Evolutionary conservation across 2,888 invertebrate species (phyloP), one percentile per base, ranked within the genome.

Genomic region (Micoletzkya japonica): DNA sequence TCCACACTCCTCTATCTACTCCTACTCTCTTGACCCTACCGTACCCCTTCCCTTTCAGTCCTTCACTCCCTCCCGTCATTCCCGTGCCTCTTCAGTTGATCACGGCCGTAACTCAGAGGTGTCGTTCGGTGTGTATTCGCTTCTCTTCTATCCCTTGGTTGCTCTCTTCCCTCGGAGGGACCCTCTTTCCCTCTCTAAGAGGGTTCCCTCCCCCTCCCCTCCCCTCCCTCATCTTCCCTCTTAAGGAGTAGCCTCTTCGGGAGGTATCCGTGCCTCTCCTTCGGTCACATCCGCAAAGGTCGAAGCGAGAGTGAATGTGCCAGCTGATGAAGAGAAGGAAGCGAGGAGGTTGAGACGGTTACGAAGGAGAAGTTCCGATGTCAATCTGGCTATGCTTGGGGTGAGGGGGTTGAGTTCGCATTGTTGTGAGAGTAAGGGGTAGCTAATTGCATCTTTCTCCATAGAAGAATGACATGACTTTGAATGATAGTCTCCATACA

Each of bases 341-440:
- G 77, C 77, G 58, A 74, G 77, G 64, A 70, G 79, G 54, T 76
- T 77, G 64, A 67, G 79, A 30, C 66, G 79, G 64, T 70, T 78
- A 58, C 66, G 79, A 49, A 64, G 79, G 49, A 54, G 79, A 39
- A 78, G 77, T 67, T 73, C 75, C 14, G 79, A 79, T 61, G 73
- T 75, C 60, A 77, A 76, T 58, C 67, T 67, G 14, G 32, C 64
- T 0, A n/a, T 52, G 52, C 26, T 34, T 10, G 61, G 61, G 61
- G 73, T 73, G 63, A 70, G 76, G 68, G 74, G n/a, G n/a, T n/a
- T 72, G 39, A 39, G 73, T 57, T 26, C 28, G 52, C 26, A 17
- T 4, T 52, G 28, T 64, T 36, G 54, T 20, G 7, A 26, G 28
- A 32, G 2, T 56, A 30, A 20, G 28, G 24, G 32, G 14, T 14